phyloP scores from a whole-genome alignment of 2,113 vertebrate genomes.

The Percopsis transmontana region DNA sequence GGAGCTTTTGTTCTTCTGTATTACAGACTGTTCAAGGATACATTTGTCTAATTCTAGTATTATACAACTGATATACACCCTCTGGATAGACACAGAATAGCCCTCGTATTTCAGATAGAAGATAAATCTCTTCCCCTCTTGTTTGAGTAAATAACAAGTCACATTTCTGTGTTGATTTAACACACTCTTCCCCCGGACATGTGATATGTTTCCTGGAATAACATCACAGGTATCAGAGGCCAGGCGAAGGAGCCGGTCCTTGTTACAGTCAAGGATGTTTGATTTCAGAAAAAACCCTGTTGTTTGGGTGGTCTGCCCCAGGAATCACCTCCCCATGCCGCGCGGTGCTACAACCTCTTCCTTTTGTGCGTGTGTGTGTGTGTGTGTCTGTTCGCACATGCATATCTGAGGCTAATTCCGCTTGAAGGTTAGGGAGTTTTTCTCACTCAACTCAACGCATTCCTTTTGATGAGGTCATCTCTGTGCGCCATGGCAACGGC shows the following conservation, averaged over 20 bases:
- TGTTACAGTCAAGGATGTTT: slow-evolving; percentile 30
- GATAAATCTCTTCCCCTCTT: background rate
- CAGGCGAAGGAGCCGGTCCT: background rate
- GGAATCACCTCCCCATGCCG: no score
- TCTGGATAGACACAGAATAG: slow-evolving; percentile 7
- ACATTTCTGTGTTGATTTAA: slow-evolving; percentile 17
- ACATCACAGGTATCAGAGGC: background rate
- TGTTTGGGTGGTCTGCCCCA: slow-evolving; percentile 51
- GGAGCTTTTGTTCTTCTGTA: slow-evolving; percentile 10
- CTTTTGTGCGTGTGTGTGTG: slow-evolving; percentile 3
- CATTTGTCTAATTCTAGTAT: slow-evolving; percentile 48
- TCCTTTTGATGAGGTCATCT: slow-evolving; percentile 48
- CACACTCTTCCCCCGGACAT: background rate
- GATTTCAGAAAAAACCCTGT: slow-evolving; percentile 26
- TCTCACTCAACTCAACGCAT: slow-evolving; percentile 15
- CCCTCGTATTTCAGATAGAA: slow-evolving; percentile 2
- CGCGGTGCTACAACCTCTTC: background rate
- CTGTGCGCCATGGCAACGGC: slow-evolving; percentile 3
- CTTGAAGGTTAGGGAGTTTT: slow-evolving; percentile 12
- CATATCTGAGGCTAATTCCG: background rate
- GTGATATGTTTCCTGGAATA: slow-evolving; percentile 9
- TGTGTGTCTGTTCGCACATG: background rate
- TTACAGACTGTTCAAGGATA: slow-evolving; percentile 19
- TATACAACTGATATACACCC: slow-evolving; percentile 35
- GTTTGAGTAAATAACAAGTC: slow-evolving; percentile 8